These are phyloP conservation scores for Schizothorax lantsangensis DNA, from an alignment of 2,797 vertebrate species.

Conservation along the genomic window DNA sequence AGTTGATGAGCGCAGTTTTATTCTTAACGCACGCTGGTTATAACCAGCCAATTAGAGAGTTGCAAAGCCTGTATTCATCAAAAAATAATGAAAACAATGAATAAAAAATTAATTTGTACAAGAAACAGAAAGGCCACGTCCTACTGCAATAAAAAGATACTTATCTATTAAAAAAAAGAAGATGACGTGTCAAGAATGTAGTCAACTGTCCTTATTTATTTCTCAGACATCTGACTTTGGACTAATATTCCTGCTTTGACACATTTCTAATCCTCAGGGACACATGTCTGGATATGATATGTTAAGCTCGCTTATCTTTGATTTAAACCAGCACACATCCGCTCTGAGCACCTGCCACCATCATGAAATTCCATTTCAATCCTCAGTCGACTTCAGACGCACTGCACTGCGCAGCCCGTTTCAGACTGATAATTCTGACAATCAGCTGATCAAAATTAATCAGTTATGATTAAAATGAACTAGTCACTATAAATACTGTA, in stretches of 20 bases:
- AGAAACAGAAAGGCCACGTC: conserved; percentile 4
- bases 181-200: background rate
- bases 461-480: background rate
- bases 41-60: background rate
- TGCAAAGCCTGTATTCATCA: background rate
- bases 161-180: background rate
- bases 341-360: background rate
- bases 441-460: conserved; percentile 2
- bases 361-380: conserved; percentile 25
- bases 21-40: background rate
- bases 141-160: background rate
- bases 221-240: conserved; percentile 16
- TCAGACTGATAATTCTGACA: background rate
- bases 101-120: background rate
- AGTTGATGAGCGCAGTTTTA: background rate
- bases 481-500: background rate
- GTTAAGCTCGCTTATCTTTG: conserved; percentile 28
- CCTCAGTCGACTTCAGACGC: background rate
- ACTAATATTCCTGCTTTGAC: conserved; percentile 62
- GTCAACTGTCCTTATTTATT: conserved; percentile 6
- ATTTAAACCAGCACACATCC: conserved; percentile 13
- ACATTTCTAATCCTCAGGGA: conserved; percentile 46
- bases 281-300: conserved; percentile 30
- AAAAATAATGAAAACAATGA: conserved; percentile 5
- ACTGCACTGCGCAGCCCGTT: background rate